Conservation (phyloP, 2,113 vertebrate genomes). For the Ictalurus furcatus region DNA sequence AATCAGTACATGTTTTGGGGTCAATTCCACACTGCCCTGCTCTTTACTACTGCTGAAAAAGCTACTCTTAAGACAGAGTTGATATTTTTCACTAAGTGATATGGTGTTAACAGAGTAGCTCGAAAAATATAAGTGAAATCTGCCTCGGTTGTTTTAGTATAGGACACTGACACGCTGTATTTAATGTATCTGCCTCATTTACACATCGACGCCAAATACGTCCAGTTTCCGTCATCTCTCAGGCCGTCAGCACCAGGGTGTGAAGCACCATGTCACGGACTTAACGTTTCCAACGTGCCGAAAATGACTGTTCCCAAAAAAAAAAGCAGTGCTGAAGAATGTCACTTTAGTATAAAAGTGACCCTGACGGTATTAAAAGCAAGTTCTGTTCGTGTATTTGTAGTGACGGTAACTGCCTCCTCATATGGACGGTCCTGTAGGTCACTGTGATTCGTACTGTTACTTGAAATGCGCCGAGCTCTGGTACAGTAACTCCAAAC, state of each 20-base stretch:
- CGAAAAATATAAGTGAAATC: not conserved
- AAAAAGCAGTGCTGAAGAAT: constrained; percentile 17
- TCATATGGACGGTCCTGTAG: constrained; percentile 61
- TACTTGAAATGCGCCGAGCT: constrained; percentile 63
- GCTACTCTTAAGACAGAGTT: constrained; percentile 12
- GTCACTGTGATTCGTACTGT: constrained; percentile 61
- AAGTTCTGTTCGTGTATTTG: constrained; percentile 49
- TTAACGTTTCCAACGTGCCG: not conserved
- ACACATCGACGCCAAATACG: constrained; percentile 67
- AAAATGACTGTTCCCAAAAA: constrained; percentile 3
- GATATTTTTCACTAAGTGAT: constrained; percentile 12
- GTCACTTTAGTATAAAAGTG: constrained; percentile 2
- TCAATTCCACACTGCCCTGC: constrained; percentile 15
- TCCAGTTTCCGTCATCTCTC: constrained; percentile 47
- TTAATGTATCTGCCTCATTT: constrained; percentile 50
- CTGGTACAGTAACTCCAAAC: constrained; percentile 61
- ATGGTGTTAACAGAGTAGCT: constrained; percentile 5
- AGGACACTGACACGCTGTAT: constrained; percentile 32
- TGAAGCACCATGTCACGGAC: not conserved
- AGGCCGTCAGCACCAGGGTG: constrained; percentile 45
- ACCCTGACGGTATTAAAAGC: constrained; percentile 11
- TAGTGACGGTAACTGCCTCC: constrained; percentile 59
- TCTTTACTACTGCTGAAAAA: constrained; percentile 33
- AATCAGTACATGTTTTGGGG: constrained; percentile 38
- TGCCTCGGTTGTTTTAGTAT: not conserved